Conservation (phyloP, 2,113 vertebrate species). For the Mobula birostris region DNA sequence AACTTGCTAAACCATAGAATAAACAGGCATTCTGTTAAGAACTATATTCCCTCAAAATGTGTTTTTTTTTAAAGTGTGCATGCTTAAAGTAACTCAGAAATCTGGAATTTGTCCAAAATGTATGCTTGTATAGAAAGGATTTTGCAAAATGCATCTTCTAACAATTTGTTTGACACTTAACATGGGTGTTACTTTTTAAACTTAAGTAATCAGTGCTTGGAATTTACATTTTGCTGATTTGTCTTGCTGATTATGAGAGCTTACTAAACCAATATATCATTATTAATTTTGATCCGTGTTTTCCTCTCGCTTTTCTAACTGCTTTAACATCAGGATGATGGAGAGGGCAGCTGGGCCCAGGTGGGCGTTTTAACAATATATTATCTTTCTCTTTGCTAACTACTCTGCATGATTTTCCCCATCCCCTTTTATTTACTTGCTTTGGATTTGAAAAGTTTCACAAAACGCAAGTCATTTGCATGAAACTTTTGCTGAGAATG, state of each 20-base stretch:
- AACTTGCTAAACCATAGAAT: too few relatives aligned
- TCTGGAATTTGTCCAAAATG: not conserved
- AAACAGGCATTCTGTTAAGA: not conserved
- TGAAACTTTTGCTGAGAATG: not conserved
- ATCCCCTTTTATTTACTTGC: not conserved
- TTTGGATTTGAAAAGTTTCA: not conserved
- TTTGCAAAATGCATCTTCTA: not conserved
- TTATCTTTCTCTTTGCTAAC: conserved; percentile 3
- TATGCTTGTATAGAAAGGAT: not conserved
- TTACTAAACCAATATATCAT: conserved; percentile 4
- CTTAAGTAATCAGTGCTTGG: not conserved
- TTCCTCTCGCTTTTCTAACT: conserved; percentile 78
- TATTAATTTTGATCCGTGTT: conserved; percentile 29
- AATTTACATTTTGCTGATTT: conserved; percentile 6
- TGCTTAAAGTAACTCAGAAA: not conserved
- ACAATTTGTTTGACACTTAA: not conserved
- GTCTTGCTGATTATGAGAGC: conserved; percentile 13
- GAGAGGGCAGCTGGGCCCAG: conserved; percentile 99
- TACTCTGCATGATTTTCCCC: not conserved
- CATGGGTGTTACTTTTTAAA: not conserved
- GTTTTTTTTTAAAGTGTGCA: too few relatives aligned
- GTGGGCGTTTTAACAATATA: conserved; percentile 69
- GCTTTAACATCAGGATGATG: conserved; percentile 90
- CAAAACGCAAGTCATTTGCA: not conserved
- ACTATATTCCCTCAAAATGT: not conserved